A percentile compares a stretch with the other conserved stretches of the same genome.
Evolutionary conservation across 1,140 invertebrate genomes (phyloP).

Genomic region (Drosophila carrolli): DNA sequence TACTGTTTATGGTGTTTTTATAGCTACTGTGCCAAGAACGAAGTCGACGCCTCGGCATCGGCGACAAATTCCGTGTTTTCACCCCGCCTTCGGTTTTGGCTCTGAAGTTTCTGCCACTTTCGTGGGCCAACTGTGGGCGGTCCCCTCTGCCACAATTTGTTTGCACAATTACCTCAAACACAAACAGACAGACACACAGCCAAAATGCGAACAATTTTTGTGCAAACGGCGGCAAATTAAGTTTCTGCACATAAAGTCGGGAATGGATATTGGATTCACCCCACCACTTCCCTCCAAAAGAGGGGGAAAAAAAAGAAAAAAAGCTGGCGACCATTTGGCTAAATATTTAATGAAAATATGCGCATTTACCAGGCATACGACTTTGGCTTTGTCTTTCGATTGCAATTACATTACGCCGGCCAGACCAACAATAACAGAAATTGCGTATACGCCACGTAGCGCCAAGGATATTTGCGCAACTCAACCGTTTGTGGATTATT

Average conservation of each 20-base stretch:
- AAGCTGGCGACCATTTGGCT: conserved; percentile 66
- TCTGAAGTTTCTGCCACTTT: conserved; percentile 28
- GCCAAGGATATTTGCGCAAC: conserved; percentile 15
- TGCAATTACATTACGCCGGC: conserved; percentile 74
- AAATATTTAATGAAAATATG: conserved; percentile 83
- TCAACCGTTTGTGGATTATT: conserved; percentile 61
- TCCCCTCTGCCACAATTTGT: conserved; percentile 39
- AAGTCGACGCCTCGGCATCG: conserved; percentile 32
- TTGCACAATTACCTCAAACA: conserved; percentile 69
- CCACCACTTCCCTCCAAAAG: background rate
- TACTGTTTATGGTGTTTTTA: conserved; percentile 41
- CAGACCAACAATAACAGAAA: conserved; percentile 45
- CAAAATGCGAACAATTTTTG: conserved; percentile 54
- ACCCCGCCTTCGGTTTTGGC: conserved; percentile 27
- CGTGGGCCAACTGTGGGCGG: conserved; percentile 23
- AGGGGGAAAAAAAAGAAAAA: background rate
- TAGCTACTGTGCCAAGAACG: conserved; percentile 49
- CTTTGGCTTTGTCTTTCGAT: conserved; percentile 54
- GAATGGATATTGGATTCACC: conserved; percentile 58
- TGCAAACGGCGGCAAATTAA: conserved; percentile 76
- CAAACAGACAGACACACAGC: conserved; percentile 33
- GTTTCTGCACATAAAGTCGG: conserved; percentile 69
- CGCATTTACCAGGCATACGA: conserved; percentile 41
- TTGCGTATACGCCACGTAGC: conserved; percentile 41
- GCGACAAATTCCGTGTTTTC: conserved; percentile 33